Conservation (phyloP, 2,113 vertebrate species). For the Cynopterus brachyotis region DNA sequence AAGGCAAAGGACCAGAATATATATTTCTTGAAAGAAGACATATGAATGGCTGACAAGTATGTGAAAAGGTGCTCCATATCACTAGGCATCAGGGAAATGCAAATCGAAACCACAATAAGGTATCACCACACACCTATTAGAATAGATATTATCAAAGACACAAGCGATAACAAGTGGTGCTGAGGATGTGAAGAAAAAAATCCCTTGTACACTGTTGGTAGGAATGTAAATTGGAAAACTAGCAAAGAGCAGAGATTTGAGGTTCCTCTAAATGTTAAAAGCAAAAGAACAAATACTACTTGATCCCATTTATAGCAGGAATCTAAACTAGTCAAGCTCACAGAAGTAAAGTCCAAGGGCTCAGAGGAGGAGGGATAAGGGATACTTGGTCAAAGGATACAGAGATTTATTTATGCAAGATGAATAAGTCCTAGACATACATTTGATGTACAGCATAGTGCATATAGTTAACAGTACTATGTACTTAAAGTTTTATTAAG, state of each 20-base stretch:
- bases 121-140: not conserved
- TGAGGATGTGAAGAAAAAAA: not conserved
- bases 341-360: not conserved
- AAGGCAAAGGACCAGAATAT: not conserved
- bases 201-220: not conserved
- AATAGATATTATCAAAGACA: not conserved
- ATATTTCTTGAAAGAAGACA: not conserved
- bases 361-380: not conserved
- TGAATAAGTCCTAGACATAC: not conserved
- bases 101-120: not conserved
- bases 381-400: not conserved
- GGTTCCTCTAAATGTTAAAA: not conserved
- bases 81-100: not conserved
- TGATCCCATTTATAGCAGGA: not conserved
- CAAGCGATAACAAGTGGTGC: not conserved
- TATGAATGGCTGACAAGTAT: not conserved
- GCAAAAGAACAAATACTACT: not conserved
- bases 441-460: not conserved
- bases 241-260: not conserved
- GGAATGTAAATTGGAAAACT: not conserved
- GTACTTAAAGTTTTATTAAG: not conserved
- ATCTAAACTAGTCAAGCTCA: not conserved
- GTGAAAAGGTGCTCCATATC: not conserved
- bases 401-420: not conserved
- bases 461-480: not conserved